phyloP scores from a whole-genome alignment of 2,113 vertebrate species.

The Cavia aperea region DNA sequence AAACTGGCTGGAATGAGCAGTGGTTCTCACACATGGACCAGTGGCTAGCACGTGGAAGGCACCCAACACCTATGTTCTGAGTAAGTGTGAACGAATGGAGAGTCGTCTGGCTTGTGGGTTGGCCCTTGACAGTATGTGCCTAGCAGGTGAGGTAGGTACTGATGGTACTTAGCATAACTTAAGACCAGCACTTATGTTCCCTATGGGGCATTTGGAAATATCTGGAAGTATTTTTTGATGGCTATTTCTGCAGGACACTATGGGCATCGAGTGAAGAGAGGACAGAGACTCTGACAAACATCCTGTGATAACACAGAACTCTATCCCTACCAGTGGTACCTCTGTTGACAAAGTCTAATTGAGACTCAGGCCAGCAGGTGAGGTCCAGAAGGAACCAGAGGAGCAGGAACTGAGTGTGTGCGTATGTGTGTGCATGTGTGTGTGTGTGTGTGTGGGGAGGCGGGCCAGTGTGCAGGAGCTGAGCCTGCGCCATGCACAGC shows the following conservation, averaged over 20 bases:
- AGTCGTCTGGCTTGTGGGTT: not conserved
- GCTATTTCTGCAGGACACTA: not conserved
- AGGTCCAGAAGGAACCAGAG: not conserved
- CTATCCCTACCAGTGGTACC: too few relatives aligned
- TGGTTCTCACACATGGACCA: not conserved
- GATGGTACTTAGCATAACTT: not conserved
- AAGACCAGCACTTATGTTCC: not conserved
- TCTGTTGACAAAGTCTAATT: not conserved
- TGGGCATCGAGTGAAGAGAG: not conserved
- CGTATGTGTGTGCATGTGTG: not conserved
- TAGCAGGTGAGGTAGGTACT: not conserved
- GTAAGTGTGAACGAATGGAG: not conserved
- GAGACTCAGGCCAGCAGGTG: not conserved
- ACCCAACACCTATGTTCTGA: not conserved
- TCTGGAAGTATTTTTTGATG: not conserved
- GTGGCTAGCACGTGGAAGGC: not conserved
- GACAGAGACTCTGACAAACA: not conserved
- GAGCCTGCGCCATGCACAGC: not conserved
- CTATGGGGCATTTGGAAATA: not conserved
- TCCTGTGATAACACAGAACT: rapidly evolving
- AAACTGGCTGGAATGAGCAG: not conserved
- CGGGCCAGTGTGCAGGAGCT: not conserved
- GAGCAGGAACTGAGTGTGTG: not conserved
- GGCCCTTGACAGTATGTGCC: not conserved
- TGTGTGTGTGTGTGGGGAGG: too few relatives aligned